Evolutionary conservation across 2,888 invertebrate species (phyloP).

Genomic region (Mesorhabditis sp.): DNA sequence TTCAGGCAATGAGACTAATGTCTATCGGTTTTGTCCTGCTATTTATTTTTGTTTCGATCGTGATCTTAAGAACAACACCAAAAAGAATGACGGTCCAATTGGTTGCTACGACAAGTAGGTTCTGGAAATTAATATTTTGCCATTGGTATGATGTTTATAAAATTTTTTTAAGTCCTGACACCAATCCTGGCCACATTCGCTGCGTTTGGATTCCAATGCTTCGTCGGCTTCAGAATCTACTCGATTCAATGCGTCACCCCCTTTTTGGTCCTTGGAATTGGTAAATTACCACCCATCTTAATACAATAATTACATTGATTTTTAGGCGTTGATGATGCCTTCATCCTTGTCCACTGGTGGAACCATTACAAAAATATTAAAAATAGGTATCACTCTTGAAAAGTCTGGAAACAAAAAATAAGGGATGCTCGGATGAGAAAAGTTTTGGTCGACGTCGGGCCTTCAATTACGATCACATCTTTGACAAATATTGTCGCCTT

Average conservation of each 20-base stretch:
- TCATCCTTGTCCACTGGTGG: conserved; percentile 55
- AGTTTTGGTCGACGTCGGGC: conserved; percentile 51
- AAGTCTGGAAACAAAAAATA: neutral
- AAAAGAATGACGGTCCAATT: conserved; percentile 4
- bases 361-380: conserved; percentile 23
- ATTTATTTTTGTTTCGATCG: conserved; percentile 44
- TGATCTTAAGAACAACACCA: conserved; percentile 26
- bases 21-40: conserved; percentile 52
- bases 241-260: conserved; percentile 56
- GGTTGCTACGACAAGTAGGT: conserved; percentile 1
- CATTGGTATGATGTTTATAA: neutral
- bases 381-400: neutral
- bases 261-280: conserved; percentile 51
- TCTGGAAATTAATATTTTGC: neutral
- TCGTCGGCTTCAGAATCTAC: conserved; percentile 42
- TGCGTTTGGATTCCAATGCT: conserved; percentile 49
- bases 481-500: conserved; percentile 56
- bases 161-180: conserved; percentile 34
- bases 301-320: conserved; percentile 3
- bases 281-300: conserved; percentile 12
- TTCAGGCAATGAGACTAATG: conserved; percentile 51
- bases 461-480: conserved; percentile 56
- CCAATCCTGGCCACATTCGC: conserved; percentile 48
- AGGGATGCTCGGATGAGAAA: conserved; percentile 21
- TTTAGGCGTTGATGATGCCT: conserved; percentile 54